Evolutionary conservation across 1,140 invertebrate species (phyloP).

Genomic region (Drosophila baimaii): DNA sequence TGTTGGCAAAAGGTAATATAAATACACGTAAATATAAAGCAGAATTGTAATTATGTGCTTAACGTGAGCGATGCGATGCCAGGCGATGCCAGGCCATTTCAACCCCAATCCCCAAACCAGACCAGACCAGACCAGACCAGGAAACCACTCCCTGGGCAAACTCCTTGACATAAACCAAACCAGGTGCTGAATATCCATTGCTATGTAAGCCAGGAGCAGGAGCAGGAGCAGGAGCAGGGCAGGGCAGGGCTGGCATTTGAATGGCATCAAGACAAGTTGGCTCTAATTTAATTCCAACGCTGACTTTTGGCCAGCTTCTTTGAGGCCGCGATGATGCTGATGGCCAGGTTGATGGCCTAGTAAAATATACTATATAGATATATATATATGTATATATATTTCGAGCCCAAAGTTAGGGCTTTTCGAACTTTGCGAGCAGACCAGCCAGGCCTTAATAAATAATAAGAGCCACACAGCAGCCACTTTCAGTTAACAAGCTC

Average conservation of each 20-base stretch:
- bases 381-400: background rate
- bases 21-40: constrained; percentile 80
- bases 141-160: background rate
- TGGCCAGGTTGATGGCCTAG: constrained; percentile 12
- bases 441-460: too few species aligned
- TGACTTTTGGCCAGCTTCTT: constrained; percentile 52
- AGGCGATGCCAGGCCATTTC: background rate
- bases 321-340: constrained; percentile 13
- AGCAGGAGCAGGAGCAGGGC: background rate
- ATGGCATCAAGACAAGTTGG: constrained; percentile 72
- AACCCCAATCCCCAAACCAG: background rate
- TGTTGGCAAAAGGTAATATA: constrained; percentile 71
- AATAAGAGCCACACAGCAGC: background rate
- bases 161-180: constrained; percentile 26
- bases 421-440: too few species aligned
- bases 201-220: background rate
- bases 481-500: background rate
- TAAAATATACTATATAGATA: background rate
- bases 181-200: constrained; percentile 37
- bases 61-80: constrained; percentile 71
- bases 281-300: constrained; percentile 70
- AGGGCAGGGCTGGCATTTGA: constrained; percentile 30
- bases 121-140: too few species aligned
- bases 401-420: background rate
- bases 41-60: constrained; percentile 83